Conservation (phyloP, 2,797 vertebrate species). For the Arrhamphus sclerolepis region DNA sequence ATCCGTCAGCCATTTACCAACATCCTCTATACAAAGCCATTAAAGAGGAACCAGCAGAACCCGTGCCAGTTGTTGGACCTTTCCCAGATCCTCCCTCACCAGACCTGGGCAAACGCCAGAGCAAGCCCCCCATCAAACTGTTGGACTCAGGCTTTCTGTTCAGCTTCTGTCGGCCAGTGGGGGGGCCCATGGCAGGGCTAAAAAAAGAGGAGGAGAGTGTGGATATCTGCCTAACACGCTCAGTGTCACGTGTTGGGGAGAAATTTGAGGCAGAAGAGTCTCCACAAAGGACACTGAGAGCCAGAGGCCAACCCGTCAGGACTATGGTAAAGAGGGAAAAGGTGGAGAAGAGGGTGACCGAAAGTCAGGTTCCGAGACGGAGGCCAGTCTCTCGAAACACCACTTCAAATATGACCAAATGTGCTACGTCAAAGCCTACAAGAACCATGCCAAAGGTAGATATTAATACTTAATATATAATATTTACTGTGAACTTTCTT, state of each 20-base stretch:
- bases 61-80: conserved; percentile 67
- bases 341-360: conserved; percentile 61
- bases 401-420: conserved; percentile 33
- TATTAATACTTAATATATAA: background rate
- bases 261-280: conserved; percentile 45
- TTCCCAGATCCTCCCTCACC: conserved; percentile 73
- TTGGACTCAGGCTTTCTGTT: conserved; percentile 86
- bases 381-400: conserved; percentile 31
- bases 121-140: conserved; percentile 84
- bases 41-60: conserved; percentile 84
- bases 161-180: conserved; percentile 79
- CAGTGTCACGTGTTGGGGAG: conserved; percentile 64
- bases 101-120: conserved; percentile 84
- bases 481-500: too few species aligned
- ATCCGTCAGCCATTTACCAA: conserved; percentile 63
- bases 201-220: conserved; percentile 85
- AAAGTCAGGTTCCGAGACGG: conserved; percentile 36
- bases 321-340: conserved; percentile 68
- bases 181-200: conserved; percentile 66
- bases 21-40: conserved; percentile 81
- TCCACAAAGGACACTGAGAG: conserved; percentile 58
- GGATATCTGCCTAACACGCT: conserved; percentile 81
- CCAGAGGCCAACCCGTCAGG: conserved; percentile 47
- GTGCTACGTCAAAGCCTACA: conserved; percentile 41
- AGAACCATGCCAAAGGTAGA: conserved; percentile 65